Evolutionary conservation across 2,888 invertebrate species (phyloP), one percentile per base, ranked within the genome.

Genomic region (Bruchidius siliquastri): DNA sequence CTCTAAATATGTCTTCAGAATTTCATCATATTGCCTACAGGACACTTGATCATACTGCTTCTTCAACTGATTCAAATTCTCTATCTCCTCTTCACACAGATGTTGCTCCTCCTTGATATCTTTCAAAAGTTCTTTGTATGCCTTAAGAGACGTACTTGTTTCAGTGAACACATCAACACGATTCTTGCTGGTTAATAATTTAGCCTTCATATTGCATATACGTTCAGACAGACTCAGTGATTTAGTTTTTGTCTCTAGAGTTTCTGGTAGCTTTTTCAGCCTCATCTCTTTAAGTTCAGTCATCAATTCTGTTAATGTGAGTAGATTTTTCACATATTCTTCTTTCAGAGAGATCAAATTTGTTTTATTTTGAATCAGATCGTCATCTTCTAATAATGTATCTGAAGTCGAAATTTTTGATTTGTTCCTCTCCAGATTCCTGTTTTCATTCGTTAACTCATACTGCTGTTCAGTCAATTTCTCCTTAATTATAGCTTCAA

Each of bases 21-120:
- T 84, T 72, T 86, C 83, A 77, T 87, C 84, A 77, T 85, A 88
- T 78, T 88, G 86, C 74, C 85, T 85, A 74, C 85, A 85, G 49
- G 82, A 80, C 8, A 88, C 82, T 70, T 82, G 81, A 68, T 85
- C 83, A 77, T 88, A 88, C 75, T 84, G 83, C 74, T 85, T 84
- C 77, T 85, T 85, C 20, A 87, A 76, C 71, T 82, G 79, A 71
- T 80, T 81, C 71, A 87, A 85, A 20, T 84, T 77, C 72, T 84
- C 79, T 69, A 88, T 84, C 79, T 87, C 85, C 73, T 81, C 78
- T 72, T 81, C 80, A n/a, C 83, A 79, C 73, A 82, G 81, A 21
- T 79, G 76, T 72, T 87, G 83, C 77, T 87, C 85, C 3, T 85
- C 80, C 76, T 86, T 84, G 30, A 88, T 77, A 72, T 82, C 83